Base-by-base conservation (phyloP, 2,888 invertebrate species). In the Stenichneumon culpator region DNA sequence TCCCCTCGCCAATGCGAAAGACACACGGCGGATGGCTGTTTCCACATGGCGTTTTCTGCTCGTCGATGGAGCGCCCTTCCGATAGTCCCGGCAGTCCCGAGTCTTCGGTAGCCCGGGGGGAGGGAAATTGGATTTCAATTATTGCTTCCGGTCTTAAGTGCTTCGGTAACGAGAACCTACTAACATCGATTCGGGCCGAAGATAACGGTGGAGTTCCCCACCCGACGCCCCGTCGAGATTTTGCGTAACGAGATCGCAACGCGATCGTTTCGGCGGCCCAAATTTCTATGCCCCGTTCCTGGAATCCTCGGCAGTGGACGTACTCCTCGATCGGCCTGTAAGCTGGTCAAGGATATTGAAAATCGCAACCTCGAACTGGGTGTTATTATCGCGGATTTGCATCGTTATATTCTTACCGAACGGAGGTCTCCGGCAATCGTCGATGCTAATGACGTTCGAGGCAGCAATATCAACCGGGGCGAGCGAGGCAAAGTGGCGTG, bases 101-200 rank as follows among this genome's bases (percentile, higher is more conserved):
- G 54, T 9, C 54, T 19, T 54, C 19, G 19, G 54, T 9, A 22
- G 22, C 19, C 39, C 44, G 14, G 25, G n/a, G n/a, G 32, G 39
- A 28, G 65, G 63, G 25, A 82, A 82, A 85, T 82, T 79, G 74
- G 72, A 79, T 79, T 82, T 74, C 79, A 73, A 82, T 82, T 74
- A 79, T 75, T 74, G 82, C 73, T 50, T 75, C 82, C 52, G 16
- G 19, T 5, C 50, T 60, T 65, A 28, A 69, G 47, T 69, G 67
- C 72, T 73, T 73, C 68, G 67, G 39, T 63, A 75, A 65, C 50
- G 65, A 75, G 65, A 50, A 75, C 50, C 57, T 75, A n/a, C 19
- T 14, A 50, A 50, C 32, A 6, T 50, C 50, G 19, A 65, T 65
- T 65, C 63, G 47, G 19, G 39, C 25, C 47, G 36, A 54, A 65